phyloP scores from a whole-genome alignment of 2,113 vertebrate species.

The Sapayoa aenigma region DNA sequence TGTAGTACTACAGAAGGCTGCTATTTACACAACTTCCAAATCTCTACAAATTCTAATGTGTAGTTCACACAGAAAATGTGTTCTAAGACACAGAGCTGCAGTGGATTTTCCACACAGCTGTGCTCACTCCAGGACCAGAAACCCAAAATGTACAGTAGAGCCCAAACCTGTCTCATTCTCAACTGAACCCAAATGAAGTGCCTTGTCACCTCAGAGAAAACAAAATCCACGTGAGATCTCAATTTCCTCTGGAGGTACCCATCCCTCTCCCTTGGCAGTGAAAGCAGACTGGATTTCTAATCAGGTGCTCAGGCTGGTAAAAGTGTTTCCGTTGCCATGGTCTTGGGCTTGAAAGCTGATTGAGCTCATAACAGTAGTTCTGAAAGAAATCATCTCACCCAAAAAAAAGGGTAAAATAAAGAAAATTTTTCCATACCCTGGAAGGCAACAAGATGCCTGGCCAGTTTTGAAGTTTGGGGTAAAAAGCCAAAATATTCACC shows the following conservation, averaged over 20 bases:
- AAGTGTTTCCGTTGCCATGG: neutral
- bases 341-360: neutral
- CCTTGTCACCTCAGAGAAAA: neutral
- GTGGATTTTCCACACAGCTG: neutral
- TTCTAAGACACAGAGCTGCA: neutral
- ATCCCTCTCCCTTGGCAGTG: neutral
- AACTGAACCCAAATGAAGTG: neutral
- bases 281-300: neutral
- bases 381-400: neutral
- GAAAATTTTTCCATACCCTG: neutral
- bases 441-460: neutral
- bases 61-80: neutral
- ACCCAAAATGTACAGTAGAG: neutral
- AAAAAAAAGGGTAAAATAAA: neutral
- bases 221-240: neutral
- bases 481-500: neutral
- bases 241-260: neutral
- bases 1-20: neutral
- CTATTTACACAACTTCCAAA: neutral
- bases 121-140: neutral
- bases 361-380: neutral
- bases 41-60: neutral
- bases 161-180: neutral
- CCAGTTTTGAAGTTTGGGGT: neutral
- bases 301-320: neutral